These are phyloP conservation scores for Serripes groenlandicus DNA, from an alignment of 2,888 invertebrate species.

Conservation along the genomic window DNA sequence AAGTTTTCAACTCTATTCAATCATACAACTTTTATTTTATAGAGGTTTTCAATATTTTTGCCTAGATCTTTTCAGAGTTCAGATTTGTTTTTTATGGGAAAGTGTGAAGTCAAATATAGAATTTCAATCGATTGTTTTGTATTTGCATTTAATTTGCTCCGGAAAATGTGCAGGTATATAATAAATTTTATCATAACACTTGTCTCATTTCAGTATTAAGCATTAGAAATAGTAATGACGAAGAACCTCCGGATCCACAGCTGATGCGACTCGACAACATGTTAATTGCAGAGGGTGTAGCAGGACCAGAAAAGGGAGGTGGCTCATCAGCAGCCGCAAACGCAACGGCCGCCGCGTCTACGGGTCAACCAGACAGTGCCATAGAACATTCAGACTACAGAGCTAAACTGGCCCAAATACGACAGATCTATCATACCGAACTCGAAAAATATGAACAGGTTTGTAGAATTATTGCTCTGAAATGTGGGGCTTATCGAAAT, in stretches of 20 bases:
- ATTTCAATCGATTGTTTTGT: not conserved
- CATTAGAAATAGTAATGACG: constrained; percentile 98
- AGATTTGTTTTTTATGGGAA: not conserved
- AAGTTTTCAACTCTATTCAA: not conserved
- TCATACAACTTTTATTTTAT: not conserved
- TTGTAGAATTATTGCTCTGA: not conserved
- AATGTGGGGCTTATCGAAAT: not conserved
- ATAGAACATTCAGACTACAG: constrained; percentile 99
- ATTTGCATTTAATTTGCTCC: not conserved
- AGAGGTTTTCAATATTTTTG: not conserved
- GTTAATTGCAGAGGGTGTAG: constrained; percentile 96
- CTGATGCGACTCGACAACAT: constrained; percentile 99
- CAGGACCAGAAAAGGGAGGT: constrained; percentile 86
- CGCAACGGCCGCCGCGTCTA: constrained; percentile 84
- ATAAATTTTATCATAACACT: not conserved
- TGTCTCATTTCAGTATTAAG: constrained; percentile 93
- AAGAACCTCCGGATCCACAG: constrained; percentile 99
- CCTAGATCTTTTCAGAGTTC: not conserved
- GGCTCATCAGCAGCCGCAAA: constrained; percentile 85
- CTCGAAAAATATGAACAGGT: constrained; percentile 99
- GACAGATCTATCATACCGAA: constrained; percentile 99
- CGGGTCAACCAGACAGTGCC: constrained; percentile 90
- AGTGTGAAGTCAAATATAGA: not conserved
- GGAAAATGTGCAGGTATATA: not conserved
- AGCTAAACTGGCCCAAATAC: constrained; percentile 98